Evolutionary conservation across 2,797 vertebrate genomes (phyloP).

Genomic region (Typhlichthys eigenmanni): DNA sequence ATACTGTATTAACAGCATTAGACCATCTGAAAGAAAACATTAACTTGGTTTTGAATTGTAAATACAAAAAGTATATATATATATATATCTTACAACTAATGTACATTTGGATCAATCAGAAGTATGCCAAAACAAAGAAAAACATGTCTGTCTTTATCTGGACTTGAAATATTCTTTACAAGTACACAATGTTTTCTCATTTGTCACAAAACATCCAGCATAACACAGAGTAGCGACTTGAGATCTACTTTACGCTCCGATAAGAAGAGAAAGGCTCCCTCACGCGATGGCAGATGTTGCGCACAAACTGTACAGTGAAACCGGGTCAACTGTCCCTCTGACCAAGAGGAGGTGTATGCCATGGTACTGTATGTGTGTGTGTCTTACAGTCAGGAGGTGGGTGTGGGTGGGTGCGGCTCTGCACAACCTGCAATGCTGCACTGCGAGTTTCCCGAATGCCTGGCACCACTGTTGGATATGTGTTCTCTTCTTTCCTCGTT

Average conservation of each 20-base stretch:
- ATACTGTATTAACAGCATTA: background rate
- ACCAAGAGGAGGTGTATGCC: background rate
- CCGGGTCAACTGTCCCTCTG: background rate
- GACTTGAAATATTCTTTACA: no score
- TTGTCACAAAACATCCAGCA: no score
- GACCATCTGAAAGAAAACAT: background rate
- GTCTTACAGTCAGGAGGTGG: conserved; percentile 40
- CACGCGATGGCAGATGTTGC: background rate
- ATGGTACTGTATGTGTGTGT: background rate
- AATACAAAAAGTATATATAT: no score
- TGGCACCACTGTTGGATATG: conserved; percentile 38
- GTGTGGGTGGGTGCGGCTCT: conserved; percentile 10
- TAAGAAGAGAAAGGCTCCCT: background rate
- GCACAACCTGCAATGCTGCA: background rate
- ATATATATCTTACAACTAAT: no score
- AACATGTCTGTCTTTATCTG: no score
- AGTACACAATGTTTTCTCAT: no score
- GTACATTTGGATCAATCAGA: no score
- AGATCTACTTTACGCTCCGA: no score
- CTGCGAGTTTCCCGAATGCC: conserved; percentile 17
- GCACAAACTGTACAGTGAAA: background rate
- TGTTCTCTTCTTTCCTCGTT: conserved; percentile 80
- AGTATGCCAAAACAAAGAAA: no score
- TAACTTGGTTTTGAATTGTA: no score
- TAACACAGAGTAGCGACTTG: no score